A percentile compares a stretch with the other conserved stretches of the same genome.
Evolutionary conservation across 2,888 invertebrate genomes (phyloP).

Genomic region (Diploptera punctata): DNA sequence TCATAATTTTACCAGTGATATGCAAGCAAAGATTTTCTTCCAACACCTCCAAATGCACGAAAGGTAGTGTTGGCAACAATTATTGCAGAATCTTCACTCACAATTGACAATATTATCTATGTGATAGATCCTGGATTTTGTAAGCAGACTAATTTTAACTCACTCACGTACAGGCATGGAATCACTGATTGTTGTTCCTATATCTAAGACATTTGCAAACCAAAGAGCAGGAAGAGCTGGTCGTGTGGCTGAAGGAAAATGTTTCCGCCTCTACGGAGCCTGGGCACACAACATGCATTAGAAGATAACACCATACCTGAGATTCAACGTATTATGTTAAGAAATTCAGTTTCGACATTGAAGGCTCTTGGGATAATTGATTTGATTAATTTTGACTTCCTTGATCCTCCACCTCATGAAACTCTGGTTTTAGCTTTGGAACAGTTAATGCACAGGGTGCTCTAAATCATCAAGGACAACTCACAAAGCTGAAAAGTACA

Average conservation of each 20-base stretch:
- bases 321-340: slow-evolving; percentile 96
- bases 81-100: slow-evolving; percentile 98
- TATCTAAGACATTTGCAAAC: slow-evolving; percentile 91
- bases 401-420: slow-evolving; percentile 97
- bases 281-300: slow-evolving; percentile 98
- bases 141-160: slow-evolving; percentile 98
- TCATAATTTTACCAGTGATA: slow-evolving; percentile 95
- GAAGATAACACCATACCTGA: slow-evolving; percentile 99
- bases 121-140: slow-evolving; percentile 99
- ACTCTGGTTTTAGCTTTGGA: too few species aligned
- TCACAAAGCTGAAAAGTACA: too few species aligned
- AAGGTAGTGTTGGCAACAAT: slow-evolving; percentile 98
- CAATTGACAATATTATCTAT: slow-evolving; percentile 98
- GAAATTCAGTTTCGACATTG: slow-evolving; percentile 95
- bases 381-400: slow-evolving; percentile 96
- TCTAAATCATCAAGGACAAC: too few species aligned
- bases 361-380: slow-evolving; percentile 98
- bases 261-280: slow-evolving; percentile 96
- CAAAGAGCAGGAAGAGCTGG: slow-evolving; percentile 97
- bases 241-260: slow-evolving; percentile 96
- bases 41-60: slow-evolving; percentile 94
- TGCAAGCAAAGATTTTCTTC: slow-evolving; percentile 99
- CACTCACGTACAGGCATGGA: slow-evolving; percentile 96
- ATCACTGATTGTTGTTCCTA: slow-evolving; percentile 97
- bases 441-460: too few species aligned